A percentile compares a stretch with the other conserved stretches of the same genome.
phyloP scores from a whole-genome alignment of 2,113 vertebrate genomes.

The Podarcis cretensis region DNA sequence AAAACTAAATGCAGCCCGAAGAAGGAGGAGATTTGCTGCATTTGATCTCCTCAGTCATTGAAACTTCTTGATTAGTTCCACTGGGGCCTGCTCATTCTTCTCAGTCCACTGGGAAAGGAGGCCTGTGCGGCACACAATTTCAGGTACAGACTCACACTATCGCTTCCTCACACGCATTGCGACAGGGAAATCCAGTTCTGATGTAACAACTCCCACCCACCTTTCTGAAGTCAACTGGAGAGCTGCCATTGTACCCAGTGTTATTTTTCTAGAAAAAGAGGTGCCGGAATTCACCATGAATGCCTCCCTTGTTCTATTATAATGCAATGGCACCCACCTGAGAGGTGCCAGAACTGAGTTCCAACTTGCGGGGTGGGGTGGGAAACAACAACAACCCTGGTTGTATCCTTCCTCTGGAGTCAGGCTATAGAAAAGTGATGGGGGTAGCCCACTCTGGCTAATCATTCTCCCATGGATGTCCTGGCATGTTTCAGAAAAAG shows the following conservation, averaged over 20 bases:
- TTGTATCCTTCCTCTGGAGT: neutral
- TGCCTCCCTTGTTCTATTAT: too few relatives aligned
- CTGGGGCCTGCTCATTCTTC: conserved; percentile 38
- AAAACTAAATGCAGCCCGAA: conserved; percentile 64
- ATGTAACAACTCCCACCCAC: neutral
- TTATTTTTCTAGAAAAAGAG: too few relatives aligned
- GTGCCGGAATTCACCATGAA: too few relatives aligned
- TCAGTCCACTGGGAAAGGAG: neutral
- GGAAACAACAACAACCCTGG: too few relatives aligned
- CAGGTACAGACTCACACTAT: neutral
- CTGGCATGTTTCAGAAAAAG: neutral
- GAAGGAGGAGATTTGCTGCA: conserved; percentile 64
- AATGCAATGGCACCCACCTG: too few relatives aligned
- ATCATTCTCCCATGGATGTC: neutral
- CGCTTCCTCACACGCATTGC: neutral
- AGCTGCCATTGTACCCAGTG: neutral
- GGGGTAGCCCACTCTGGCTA: neutral
- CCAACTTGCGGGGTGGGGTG: too few relatives aligned
- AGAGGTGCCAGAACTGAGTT: too few relatives aligned
- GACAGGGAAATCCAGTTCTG: neutral
- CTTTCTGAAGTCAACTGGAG: neutral
- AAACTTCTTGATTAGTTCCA: conserved; percentile 64
- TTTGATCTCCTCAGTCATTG: conserved; percentile 64
- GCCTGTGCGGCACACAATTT: neutral
- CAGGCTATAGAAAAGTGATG: neutral